Conservation (phyloP, 2,113 vertebrate genomes). For the Coptodon bakossiorum region DNA sequence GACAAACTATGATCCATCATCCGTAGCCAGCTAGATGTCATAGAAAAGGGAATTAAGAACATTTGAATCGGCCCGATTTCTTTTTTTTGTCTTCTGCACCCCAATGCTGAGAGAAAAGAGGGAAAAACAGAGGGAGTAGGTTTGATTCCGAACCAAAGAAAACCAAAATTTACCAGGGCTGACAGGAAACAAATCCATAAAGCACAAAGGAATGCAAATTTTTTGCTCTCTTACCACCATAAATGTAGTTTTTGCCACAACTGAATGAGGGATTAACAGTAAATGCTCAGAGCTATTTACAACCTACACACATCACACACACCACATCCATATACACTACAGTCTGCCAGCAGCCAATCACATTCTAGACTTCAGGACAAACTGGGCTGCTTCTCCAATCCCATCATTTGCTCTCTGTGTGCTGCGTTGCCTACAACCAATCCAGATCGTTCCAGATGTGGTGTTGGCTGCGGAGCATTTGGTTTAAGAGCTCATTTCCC, state of each 20-base stretch:
- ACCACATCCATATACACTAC: neutral
- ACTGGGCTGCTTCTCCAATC: conserved; percentile 26
- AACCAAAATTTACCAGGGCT: neutral
- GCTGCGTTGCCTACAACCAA: neutral
- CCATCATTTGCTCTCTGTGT: neutral
- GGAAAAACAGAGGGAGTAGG: neutral
- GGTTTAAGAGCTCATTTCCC: conserved; percentile 62
- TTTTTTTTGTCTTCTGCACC: neutral
- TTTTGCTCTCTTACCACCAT: conserved; percentile 7
- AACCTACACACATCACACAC: conserved; percentile 63
- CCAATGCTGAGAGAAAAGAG: neutral
- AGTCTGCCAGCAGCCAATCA: conserved; percentile 36
- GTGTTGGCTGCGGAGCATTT: conserved; percentile 33
- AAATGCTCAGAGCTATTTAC: conserved; percentile 51
- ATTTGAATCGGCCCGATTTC: conserved; percentile 1
- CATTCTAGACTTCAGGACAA: neutral
- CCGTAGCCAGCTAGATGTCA: neutral
- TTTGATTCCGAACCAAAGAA: conserved; percentile 24
- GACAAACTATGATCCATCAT: conserved; percentile 21
- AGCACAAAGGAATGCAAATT: neutral
- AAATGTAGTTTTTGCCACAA: conserved; percentile 45
- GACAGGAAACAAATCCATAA: conserved; percentile 43
- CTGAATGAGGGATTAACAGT: conserved; percentile 46
- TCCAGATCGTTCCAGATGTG: conserved; percentile 34
- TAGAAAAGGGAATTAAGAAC: neutral